Base-by-base conservation (phyloP, 2,113 vertebrate genomes). In the Cheilinus undulatus region DNA sequence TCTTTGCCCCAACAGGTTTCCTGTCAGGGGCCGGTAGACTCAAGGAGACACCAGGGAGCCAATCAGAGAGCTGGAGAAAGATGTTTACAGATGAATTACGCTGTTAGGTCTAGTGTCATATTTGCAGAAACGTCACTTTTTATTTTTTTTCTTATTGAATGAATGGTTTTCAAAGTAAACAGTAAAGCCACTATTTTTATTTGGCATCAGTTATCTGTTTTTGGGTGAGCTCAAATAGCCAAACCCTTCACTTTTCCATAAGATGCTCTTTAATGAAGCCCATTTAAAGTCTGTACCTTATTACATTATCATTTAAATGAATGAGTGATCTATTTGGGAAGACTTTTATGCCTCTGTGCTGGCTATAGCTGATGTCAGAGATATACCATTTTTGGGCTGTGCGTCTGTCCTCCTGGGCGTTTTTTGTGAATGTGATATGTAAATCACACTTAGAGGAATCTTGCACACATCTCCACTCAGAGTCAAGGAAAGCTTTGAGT, bases 1-100 rank as follows among this genome's bases (percentile, higher is more conserved):
- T 45, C 51, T 61, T 66, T 64, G 28, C 68, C 71, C 51, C 50
- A 23, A 43, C 59, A 50, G 32, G 71, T 69, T 83, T 86, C 67
- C 72, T 74, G 58, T 80, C 58, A 51, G 61, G 27, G 30, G 48
- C 24, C 5, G 5, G 17, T 26, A 19, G 36, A 38, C 36, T 61
- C 19, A 38, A 19, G 15, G 17, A 30, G 20, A 52, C 53, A 40
- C 20, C 48, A 22, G 28, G 54, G 63, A 77, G 17, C 17, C 53
- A 20, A 34, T 49, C 30, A 69, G 62, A 72, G 79, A 72, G 46
- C 10, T 38, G 22, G 12, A 51, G 28, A 2, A 23, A 11, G 13
- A 23, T 5, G 40, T 4, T 19, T 19, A 2, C n/a, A 54, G 19
- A 3, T 0, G 4, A 7, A 38, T 23, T 20, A 15, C 63, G 20